Evolutionary conservation across 2,113 vertebrate species (phyloP).

Genomic region (Grammomys dolichurus): DNA sequence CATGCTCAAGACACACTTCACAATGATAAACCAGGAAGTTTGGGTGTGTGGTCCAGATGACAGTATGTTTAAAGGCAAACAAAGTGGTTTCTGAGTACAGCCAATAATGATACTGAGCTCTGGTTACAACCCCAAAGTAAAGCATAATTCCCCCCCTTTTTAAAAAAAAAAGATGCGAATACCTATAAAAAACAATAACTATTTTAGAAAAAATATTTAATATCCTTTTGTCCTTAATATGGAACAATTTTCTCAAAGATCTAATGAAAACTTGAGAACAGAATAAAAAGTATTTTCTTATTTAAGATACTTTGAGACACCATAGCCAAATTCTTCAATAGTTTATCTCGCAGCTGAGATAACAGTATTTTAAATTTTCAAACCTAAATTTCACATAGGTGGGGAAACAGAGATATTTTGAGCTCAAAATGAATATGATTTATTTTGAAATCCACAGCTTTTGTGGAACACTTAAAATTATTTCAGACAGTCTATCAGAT

Average conservation of each 20-base stretch:
- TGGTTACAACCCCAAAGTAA: slow-evolving; percentile 11
- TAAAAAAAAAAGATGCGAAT: not conserved
- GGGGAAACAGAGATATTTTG: slow-evolving; percentile 68
- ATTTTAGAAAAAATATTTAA: slow-evolving; percentile 12
- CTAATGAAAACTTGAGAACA: slow-evolving; percentile 49
- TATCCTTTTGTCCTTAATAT: not conserved
- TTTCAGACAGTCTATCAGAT: slow-evolving; percentile 73
- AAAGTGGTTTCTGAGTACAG: not conserved
- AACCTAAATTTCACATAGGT: slow-evolving; percentile 60
- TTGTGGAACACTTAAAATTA: slow-evolving; percentile 82
- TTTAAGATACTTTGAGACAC: slow-evolving; percentile 45
- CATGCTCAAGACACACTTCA: not conserved
- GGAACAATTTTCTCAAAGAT: slow-evolving; percentile 19
- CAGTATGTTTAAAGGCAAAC: slow-evolving; percentile 12
- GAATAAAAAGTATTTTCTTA: slow-evolving; percentile 62
- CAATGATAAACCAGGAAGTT: slow-evolving; percentile 7
- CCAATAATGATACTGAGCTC: not conserved
- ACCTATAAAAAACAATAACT: not conserved
- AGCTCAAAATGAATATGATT: slow-evolving; percentile 78
- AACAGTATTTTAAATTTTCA: not conserved
- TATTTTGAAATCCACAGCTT: slow-evolving; percentile 74
- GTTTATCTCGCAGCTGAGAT: slow-evolving; percentile 41
- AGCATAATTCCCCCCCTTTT: not conserved
- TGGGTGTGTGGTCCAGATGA: not conserved
- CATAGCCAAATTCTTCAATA: slow-evolving; percentile 41